Base-by-base conservation (phyloP, 2,797 vertebrate species). In the Anabas testudineus region DNA sequence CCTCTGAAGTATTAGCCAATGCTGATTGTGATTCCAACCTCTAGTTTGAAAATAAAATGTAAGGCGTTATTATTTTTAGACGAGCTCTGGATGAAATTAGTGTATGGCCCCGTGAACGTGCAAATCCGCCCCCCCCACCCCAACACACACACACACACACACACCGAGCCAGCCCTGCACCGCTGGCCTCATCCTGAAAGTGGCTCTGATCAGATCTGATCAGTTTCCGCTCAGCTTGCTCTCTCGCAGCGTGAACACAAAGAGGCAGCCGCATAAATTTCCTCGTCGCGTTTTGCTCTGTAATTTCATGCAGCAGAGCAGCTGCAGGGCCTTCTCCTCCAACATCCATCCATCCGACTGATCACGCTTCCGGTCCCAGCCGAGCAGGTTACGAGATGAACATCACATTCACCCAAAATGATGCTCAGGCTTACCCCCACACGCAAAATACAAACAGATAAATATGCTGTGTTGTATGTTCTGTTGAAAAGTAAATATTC, bases 191-290 rank as follows among this genome's bases (percentile, higher is more conserved):
- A 34, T 86, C 82, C 87, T 86, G 84, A 90, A 82, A 65, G 64
- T 69, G 53, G 83, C 85, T 55, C 83, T 74, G 57, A 91, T 89
- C 81, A 87, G 63, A 88, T 92, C 61, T 73, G 81, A 90, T 91
- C 87, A 88, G 80, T 75, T 90, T 88, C 77, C 81, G 80, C 86
- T 89, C 84, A 84, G 83, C 84, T 88, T 86, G 67, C 47, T 82
- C 72, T 78, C 75, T 76, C 70, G 39, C 79, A 84, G 76, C 76
- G 68, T 76, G 69, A 81, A 84, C 81, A 73, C 78, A 88, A 85
- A 87, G 77, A 80, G 74, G 84, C 86, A 79, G 80, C 75, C 73
- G 80, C 85, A 84, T 80, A 80, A 54, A 90, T 86, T 76, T 82
- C 58, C 56, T 71, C 7, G 12, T 63, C 4, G 46, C 74, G 58